A percentile compares a stretch with the other conserved stretches of the same genome.
phyloP scores from a whole-genome alignment of 2,888 invertebrate genomes.

The Nephrotoma guestfalica region DNA sequence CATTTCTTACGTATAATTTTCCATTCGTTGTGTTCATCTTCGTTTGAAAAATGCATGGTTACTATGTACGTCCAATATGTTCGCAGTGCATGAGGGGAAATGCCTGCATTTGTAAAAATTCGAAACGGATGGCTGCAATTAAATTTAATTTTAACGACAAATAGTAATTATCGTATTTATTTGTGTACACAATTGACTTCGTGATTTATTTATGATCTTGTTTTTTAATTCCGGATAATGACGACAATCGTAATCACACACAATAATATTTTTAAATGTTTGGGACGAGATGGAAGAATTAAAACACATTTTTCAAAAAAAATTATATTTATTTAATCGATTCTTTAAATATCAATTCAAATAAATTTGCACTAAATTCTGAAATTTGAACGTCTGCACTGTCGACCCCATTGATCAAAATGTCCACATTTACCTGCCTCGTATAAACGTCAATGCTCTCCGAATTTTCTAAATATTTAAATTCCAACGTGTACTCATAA shows the following conservation, averaged over 20 bases:
- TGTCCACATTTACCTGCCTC: neutral
- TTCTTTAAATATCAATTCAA: neutral
- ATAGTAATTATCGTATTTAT: neutral
- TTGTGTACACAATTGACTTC: neutral
- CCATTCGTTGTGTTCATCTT: too few species aligned
- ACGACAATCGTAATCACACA: neutral
- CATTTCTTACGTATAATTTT: too few species aligned
- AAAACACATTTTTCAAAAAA: too few species aligned
- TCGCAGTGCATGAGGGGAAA: neutral
- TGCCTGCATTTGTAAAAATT: neutral
- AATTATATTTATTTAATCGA: neutral
- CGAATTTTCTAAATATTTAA: too few species aligned
- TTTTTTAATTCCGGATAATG: neutral
- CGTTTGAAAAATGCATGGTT: too few species aligned
- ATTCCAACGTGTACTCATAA: too few species aligned
- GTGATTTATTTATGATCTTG: neutral
- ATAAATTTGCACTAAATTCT: neutral
- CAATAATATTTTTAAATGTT: neutral
- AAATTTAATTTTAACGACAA: neutral
- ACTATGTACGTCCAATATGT: too few species aligned
- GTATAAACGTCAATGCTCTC: too few species aligned
- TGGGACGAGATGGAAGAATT: too few species aligned
- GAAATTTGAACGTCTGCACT: neutral
- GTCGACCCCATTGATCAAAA: neutral
- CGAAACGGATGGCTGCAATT: neutral